Conservation (phyloP, 2,113 vertebrate genomes). For the Sylvia atricapilla region DNA sequence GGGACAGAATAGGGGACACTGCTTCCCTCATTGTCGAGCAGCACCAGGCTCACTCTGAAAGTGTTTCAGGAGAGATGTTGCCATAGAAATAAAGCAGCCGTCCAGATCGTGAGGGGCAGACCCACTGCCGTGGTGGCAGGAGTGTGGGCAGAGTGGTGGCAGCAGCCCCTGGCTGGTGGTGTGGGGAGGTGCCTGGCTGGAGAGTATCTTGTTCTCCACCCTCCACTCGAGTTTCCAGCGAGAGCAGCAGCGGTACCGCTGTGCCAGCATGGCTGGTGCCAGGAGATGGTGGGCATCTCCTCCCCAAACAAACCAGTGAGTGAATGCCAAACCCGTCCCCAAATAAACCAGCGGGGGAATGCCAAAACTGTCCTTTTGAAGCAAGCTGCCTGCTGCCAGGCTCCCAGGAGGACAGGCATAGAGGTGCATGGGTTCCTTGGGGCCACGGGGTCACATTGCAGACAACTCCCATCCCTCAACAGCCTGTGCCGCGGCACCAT, state of each 20-base stretch:
- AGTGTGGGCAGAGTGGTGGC: rapidly evolving
- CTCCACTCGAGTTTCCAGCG: not conserved
- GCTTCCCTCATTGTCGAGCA: not conserved
- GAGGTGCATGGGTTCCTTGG: not conserved
- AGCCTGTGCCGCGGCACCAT: not conserved
- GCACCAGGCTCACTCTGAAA: constrained; percentile 11
- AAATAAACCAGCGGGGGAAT: not conserved
- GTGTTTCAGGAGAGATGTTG: constrained; percentile 35
- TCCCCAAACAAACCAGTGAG: not conserved
- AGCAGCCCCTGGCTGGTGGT: not conserved
- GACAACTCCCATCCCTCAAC: not conserved
- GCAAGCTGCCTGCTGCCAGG: not conserved
- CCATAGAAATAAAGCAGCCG: constrained; percentile 45
- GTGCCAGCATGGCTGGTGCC: not conserved
- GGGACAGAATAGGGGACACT: not conserved
- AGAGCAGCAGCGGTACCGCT: not conserved
- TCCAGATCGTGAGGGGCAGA: constrained; percentile 15
- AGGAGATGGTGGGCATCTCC: not conserved
- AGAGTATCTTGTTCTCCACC: not conserved
- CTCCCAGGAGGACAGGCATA: not conserved
- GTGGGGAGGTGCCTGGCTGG: rapidly evolving
- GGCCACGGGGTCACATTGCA: rapidly evolving
- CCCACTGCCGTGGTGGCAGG: not conserved
- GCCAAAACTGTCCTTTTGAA: not conserved
- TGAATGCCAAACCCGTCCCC: not conserved